phyloP scores from a whole-genome alignment of 2,797 vertebrate genomes.

The Enteromius viviparus region DNA sequence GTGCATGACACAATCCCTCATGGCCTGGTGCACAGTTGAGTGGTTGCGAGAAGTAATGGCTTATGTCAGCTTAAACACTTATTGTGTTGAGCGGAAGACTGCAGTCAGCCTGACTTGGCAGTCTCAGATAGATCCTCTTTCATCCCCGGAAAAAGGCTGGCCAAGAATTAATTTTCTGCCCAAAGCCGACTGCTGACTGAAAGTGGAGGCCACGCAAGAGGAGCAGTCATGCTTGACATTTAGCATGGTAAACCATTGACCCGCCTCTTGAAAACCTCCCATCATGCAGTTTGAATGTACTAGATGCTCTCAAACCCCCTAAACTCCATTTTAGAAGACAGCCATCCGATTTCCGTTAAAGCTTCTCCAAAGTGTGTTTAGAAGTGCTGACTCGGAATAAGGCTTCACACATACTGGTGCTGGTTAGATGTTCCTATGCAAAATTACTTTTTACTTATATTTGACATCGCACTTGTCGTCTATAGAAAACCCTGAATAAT shows the following conservation, averaged over 20 bases:
- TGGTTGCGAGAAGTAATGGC: slow-evolving; percentile 66
- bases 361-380: slow-evolving; percentile 12
- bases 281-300: slow-evolving; percentile 38
- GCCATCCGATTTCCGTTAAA: slow-evolving; percentile 16
- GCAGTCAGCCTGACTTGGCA: slow-evolving; percentile 74
- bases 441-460: not conserved
- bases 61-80: slow-evolving; percentile 74
- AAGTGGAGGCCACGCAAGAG: slow-evolving; percentile 29
- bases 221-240: slow-evolving; percentile 50
- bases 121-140: slow-evolving; percentile 64
- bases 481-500: not conserved
- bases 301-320: not conserved
- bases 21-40: slow-evolving; percentile 69
- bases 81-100: slow-evolving; percentile 70
- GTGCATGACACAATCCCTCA: slow-evolving; percentile 57
- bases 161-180: slow-evolving; percentile 60
- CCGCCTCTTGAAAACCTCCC: slow-evolving; percentile 36
- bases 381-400: slow-evolving; percentile 34
- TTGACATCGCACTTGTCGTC: not conserved
- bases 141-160: slow-evolving; percentile 61
- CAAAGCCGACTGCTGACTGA: slow-evolving; percentile 44
- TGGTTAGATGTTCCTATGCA: slow-evolving; percentile 20
- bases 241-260: slow-evolving; percentile 50
- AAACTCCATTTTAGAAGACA: slow-evolving; percentile 24
- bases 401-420: not conserved